Percentiles rank a stretch among this genome's conserved stretches.
Evolutionary conservation across 2,797 vertebrate genomes (phyloP).

Genomic region (Ceyx erithaca): DNA sequence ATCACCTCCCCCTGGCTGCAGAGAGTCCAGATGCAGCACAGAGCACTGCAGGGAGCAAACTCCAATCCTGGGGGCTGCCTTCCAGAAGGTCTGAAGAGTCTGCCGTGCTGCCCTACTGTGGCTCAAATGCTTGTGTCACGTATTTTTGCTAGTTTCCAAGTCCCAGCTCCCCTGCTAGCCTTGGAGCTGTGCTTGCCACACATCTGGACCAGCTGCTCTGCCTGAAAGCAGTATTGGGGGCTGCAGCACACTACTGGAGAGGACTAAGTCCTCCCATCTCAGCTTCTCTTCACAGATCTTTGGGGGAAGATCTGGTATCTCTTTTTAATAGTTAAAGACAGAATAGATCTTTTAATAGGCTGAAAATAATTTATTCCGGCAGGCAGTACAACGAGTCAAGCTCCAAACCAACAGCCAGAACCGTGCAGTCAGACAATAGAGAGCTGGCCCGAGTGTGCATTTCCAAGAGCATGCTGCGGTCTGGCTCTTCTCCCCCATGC

Average conservation of each 20-base stretch:
- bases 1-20: not conserved
- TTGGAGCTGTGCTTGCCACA: not conserved
- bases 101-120: not conserved
- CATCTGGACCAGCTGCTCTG: slow-evolving; percentile 19
- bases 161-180: not conserved
- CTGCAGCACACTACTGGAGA: fast-evolving
- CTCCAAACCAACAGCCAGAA: slow-evolving; percentile 15
- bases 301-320: not conserved
- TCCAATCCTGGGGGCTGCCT: not conserved
- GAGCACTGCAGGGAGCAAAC: not conserved
- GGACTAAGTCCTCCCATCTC: not conserved
- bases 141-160: not conserved
- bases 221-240: not conserved
- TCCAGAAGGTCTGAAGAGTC: not conserved
- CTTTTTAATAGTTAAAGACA: slow-evolving; percentile 1
- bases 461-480: not conserved
- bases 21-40: not conserved
- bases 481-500: not conserved
- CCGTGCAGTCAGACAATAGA: slow-evolving; percentile 28
- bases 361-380: slow-evolving; percentile 34
- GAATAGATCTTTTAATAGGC: slow-evolving; percentile 4
- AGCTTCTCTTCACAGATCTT: not conserved
- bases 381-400: not conserved
- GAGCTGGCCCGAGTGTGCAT: not conserved
- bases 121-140: not conserved